phyloP scores from a whole-genome alignment of 2,888 invertebrate genomes.

The Thumatha senex region DNA sequence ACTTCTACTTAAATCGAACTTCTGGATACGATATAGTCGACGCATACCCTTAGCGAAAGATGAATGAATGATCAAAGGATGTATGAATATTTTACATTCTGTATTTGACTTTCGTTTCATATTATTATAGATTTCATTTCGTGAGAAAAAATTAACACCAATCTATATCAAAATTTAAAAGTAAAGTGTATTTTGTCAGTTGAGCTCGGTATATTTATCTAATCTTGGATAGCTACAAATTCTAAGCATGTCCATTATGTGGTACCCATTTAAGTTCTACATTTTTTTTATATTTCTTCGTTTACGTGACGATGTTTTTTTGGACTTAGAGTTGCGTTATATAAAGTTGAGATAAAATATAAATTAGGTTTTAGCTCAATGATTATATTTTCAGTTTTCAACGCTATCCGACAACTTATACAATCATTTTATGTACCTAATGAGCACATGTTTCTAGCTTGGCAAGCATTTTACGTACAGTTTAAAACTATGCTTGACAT shows the following conservation, averaged over 20 bases:
- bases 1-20: neutral
- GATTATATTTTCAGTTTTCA: too few relatives aligned
- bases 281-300: too few relatives aligned
- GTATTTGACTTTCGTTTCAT: slow-evolving; percentile 10
- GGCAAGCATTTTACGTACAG: too few relatives aligned
- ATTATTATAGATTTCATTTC: slow-evolving; percentile 48
- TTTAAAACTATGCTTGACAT: too few relatives aligned
- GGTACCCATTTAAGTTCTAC: too few relatives aligned
- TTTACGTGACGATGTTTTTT: slow-evolving; percentile 5
- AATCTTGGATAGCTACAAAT: too few relatives aligned
- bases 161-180: slow-evolving; percentile 69
- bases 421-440: too few relatives aligned
- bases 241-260: too few relatives aligned
- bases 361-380: neutral
- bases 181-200: too few relatives aligned
- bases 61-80: neutral
- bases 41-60: slow-evolving; percentile 3
- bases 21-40: neutral
- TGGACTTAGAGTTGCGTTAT: slow-evolving; percentile 3
- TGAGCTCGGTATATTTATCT: too few relatives aligned
- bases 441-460: too few relatives aligned
- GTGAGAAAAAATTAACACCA: slow-evolving; percentile 63
- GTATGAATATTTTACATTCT: slow-evolving; percentile 2
- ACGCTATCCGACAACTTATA: too few relatives aligned
- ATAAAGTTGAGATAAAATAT: neutral